Evolutionary conservation across 2,888 invertebrate species (phyloP), one percentile per base, ranked within the genome.

Genomic region (Tenthredo livida): DNA sequence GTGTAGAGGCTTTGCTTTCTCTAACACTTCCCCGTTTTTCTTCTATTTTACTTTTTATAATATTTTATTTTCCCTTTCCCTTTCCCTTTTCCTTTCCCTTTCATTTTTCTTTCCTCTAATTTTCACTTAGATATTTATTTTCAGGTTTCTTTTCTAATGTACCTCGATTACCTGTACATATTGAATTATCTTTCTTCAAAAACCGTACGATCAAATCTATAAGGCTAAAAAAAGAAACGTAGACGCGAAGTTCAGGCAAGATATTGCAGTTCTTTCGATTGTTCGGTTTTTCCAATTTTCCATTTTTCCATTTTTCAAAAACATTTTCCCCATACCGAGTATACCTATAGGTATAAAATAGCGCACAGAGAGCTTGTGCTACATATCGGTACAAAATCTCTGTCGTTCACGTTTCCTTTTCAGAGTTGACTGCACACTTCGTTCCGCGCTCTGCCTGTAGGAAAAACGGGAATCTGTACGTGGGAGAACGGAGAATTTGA

Each of bases 351-450:
- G 29, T 65, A 65, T 6, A 21, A 15, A 2, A n/a, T n/a, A n/a
- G n/a, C 6, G 25, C 10, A 67, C 29, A 33, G 25, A 67, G 25
- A 67, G 12, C 47, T 15, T 67, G n/a, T 21, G 21, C n/a, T 21
- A 3, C 33, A 1, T 72, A 73, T 40, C 43, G 72, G 72, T 21
- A 73, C 40, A 25, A 43, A 73, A 73, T 43, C 43, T 73, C 72
- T 12, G 21, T 43, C 72, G 43, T 73, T 43, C 72, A 73, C 43
- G 40, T 43, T 73, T 73, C 43, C 72, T 40, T 40, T 43, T 73
- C 43, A 25, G n/a, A 73, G 72, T 43, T 73, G 72, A 73, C 72
- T 73, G 72, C 40, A 40, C 72, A 67, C 33, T 67, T 33, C 67
- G 67, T 67, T 67, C 67, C 67, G 67, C 67, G 67, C 4, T 67